Evolutionary conservation across 2,113 vertebrate species (phyloP).

Genomic region (Leucopsar rothschildi): DNA sequence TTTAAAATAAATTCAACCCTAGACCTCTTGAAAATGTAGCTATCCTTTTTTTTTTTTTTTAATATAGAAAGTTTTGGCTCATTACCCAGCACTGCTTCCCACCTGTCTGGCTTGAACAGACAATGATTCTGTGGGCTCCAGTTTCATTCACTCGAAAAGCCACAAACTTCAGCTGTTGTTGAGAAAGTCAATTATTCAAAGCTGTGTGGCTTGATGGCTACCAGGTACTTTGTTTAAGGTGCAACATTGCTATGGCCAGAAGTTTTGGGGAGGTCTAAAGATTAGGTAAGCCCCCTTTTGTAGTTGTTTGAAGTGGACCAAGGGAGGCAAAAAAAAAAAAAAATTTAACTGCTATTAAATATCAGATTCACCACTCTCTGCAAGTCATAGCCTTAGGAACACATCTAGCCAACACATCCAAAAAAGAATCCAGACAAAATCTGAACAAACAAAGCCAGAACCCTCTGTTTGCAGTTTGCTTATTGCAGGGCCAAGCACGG

Average conservation of each 20-base stretch:
- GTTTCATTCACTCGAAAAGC: not conserved
- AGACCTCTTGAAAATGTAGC: not conserved
- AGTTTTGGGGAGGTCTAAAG: not conserved
- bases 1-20: not conserved
- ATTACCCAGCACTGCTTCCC: not conserved
- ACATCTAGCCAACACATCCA: not conserved
- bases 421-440: not conserved
- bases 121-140: not conserved
- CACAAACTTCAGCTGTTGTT: not conserved
- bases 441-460: not conserved
- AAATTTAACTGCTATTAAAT: not conserved
- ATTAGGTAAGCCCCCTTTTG: not conserved
- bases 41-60: not conserved
- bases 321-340: not conserved
- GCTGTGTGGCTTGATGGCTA: not conserved
- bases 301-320: not conserved
- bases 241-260: not conserved
- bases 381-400: not conserved
- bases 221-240: not conserved
- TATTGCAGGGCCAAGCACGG: not conserved
- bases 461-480: not conserved
- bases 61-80: not conserved
- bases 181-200: not conserved
- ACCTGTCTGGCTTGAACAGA: not conserved
- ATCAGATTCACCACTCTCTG: not conserved